Base-by-base conservation (phyloP, 2,797 vertebrate species). In the Streptopelia turtur region DNA sequence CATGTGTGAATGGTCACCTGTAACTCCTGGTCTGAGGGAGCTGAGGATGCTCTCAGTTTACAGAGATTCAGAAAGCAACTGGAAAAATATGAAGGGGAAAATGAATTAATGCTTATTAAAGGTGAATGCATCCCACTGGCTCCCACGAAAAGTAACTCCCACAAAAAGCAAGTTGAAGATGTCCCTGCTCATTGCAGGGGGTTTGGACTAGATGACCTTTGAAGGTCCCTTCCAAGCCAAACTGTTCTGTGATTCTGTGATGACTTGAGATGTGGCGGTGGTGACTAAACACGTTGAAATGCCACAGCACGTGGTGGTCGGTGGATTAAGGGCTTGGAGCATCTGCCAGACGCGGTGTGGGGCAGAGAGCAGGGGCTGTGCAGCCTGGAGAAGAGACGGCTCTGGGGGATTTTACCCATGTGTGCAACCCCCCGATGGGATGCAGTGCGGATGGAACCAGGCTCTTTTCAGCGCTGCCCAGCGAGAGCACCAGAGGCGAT, bases 401-500 rank as follows among this genome's bases (percentile, higher is more conserved):
- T 49, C 43, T 8, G 28, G 35, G 13, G 39, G 31, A 22, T 35
- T 35, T 39, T 16, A 33, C 13, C 30, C n/a, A 13, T 20, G 37
- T 23, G 33, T 24, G 28, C 28, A 31, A 21, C 16, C 6, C 31
- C 17, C 28, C 8, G 27, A 16, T 1, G 30, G 47, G 18, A 4
- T 7, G 23, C 0, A 57, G 33, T 1, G 33, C 11, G 20, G n/a
- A 11, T 1, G 1, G 43, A 50, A 43, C 25, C 12, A 12, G 45
- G 16, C 11, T 24, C 52, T 13, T 15, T 49, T 25, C 43, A 5
- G n/a, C 1, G 9, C 22, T 8, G 43, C 35, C 55, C 41, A 15
- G 5, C 0, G 0, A 60, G 43, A 53, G 4, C 10, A 5, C 4
- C 43, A 6, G 39, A 33, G n/a, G 7, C 5, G 7, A 7, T 4